Evolutionary conservation across 23 tunicate species (phyloP), one percentile per base, ranked within the genome.

Genomic region (Phallusia fumigata): DNA sequence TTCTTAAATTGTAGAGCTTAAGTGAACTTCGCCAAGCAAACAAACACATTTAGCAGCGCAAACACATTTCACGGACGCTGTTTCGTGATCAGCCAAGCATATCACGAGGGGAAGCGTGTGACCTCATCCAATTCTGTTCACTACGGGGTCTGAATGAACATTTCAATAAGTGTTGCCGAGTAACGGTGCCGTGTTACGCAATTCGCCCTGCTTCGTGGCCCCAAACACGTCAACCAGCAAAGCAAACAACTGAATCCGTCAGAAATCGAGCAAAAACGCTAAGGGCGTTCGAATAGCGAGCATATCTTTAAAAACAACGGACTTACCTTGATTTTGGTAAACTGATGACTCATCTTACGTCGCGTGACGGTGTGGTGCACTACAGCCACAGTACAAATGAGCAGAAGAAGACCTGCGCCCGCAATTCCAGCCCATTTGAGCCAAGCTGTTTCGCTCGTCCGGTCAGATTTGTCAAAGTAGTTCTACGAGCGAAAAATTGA

Each of bases 361-460:
- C 44, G 78, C n/a, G 19, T 31, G n/a, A 19, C 69, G 5, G 28
- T 6, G 69, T 58, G 28, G 13, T 35, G 77, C 0, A 82, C 78
- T 28, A 82, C 79, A 30, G 82, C 82, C 22, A 82, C 69, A 21
- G 76, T 33, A 35, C 76, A 12, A 15, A 72, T 32, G 18, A 82
- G 28, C 53, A 82, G 35, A 8, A 88, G 77, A 58, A 22, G 28
- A 15, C 80, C 33, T 0, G 33, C 84, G 0, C 80, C 88, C 12
- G 34, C 81, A 1, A 79, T 77, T 18, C 86, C 86, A 12, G 76
- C 47, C 91, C 87, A 84, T 32, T 73, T 26, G 31, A 89, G 22
- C 87, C 87, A 84, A 36, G 53, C 32, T 13, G 5, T 26, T 34
- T 81, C 86, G 53, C 65, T 73, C 16, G 69, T 58, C 13, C 69